Conservation (phyloP, 1,140 invertebrate genomes). For the Brachionus plicatilis region DNA sequence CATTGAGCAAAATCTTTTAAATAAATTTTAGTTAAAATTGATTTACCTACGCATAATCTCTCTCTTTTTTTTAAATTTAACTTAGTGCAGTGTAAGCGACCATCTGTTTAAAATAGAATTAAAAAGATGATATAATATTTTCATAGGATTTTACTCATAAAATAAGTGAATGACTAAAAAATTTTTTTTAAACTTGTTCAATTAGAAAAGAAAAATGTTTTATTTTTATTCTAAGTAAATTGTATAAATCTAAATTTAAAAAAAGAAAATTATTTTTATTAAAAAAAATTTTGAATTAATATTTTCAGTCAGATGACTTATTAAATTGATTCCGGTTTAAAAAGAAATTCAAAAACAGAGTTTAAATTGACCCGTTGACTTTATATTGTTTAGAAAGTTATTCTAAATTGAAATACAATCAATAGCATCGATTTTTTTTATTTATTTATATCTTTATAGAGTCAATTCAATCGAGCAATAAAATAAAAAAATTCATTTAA, state of each 20-base stretch:
- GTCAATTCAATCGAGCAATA: neutral
- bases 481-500: neutral
- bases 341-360: neutral
- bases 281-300: neutral
- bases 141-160: neutral
- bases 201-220: no score
- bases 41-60: neutral
- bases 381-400: neutral
- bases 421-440: neutral
- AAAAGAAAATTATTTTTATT: no score
- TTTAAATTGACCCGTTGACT: neutral
- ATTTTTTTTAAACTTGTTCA: no score
- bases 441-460: neutral
- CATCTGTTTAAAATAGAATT: slow-evolving; percentile 21
- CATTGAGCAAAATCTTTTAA: slow-evolving; percentile 15
- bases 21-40: neutral
- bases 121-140: neutral
- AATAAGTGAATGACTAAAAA: neutral
- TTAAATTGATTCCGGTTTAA: neutral
- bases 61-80: neutral
- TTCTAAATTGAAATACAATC: neutral
- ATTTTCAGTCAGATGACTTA: neutral
- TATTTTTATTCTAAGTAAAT: neutral
- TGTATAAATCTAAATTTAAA: neutral
- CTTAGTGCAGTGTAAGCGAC: neutral